Base-by-base conservation (phyloP, 2,113 vertebrate genomes). In the Xenopus borealis region DNA sequence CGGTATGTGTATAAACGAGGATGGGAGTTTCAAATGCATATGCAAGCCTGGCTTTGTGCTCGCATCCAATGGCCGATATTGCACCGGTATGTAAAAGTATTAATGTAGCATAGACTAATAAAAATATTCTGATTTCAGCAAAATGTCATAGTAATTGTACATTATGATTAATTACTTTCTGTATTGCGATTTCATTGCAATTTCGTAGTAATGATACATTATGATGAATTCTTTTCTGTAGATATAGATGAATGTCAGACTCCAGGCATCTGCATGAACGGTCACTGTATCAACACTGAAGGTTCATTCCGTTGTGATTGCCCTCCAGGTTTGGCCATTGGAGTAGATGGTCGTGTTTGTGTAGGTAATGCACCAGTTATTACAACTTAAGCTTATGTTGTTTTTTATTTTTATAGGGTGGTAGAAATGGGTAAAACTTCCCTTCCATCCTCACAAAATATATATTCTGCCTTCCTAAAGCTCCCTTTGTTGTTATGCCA, bases 1-100 rank as follows among this genome's bases (percentile, higher is more conserved):
- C 70, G 90, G 91, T 46, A 92, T 93, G 91, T 93, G 91, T 75
- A 92, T 93, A 83, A 93, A 93, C 33, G 91, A 93, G 69, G 91
- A 92, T 62, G 91, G 91, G 9, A 93, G 91, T 78, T 93, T 91
- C 71, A 92, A 90, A 80, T 93, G 91, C 75, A 88, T 93, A 65
- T 93, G 91, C 72, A 93, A 91, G 79, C 91, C 88, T 33, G 91
- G 90, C 50, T 93, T 92, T 86, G 79, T 84, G 46, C 78, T 93
- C 59, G 84, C 88, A 77, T 79, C 86, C 53, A 91, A 85, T 72
- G 90, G 89, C 0, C 88, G 84, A 57, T 91, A 89, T 74, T 93
- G 91, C 66, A 85, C 84, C 59, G 91, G 91, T 92, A 85, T 12
- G 83, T 84, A 70, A 14, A 46, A 5, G 7, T 27, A 53, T 50